Conservation (phyloP, 2,888 invertebrate genomes). For the Imbricaverruca yamaguchii region DNA sequence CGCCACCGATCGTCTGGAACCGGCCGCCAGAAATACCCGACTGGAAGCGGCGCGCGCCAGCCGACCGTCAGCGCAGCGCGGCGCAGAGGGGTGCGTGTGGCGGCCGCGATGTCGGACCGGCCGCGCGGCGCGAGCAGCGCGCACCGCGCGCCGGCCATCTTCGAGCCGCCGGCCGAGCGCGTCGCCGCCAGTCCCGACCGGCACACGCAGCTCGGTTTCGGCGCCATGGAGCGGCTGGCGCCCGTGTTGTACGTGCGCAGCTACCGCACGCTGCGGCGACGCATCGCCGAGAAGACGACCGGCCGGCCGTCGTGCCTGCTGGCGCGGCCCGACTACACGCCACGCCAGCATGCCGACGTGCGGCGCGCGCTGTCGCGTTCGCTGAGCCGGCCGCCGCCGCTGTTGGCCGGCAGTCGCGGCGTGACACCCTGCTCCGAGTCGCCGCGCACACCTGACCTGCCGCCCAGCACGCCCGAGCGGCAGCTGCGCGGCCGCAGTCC, state of each 20-base stretch:
- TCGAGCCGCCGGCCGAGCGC: background rate
- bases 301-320: background rate
- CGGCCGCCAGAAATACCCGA: background rate
- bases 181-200: background rate
- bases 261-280: background rate
- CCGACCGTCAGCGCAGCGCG: background rate
- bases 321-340: slow-evolving; percentile 10
- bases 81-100: background rate
- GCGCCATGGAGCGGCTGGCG: slow-evolving; percentile 17
- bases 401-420: slow-evolving; percentile 13
- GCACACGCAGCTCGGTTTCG: slow-evolving; percentile 21
- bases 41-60: background rate
- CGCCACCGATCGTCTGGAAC: too few species aligned
- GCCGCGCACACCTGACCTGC: slow-evolving; percentile 3
- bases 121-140: background rate
- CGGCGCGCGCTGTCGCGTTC: background rate
- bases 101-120: background rate
- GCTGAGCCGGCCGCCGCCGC: slow-evolving; percentile 7
- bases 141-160: background rate
- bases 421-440: background rate
- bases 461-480: slow-evolving; percentile 17
- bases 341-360: slow-evolving; percentile 4
- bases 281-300: slow-evolving; percentile 18
- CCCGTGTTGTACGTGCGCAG: slow-evolving; percentile 10
- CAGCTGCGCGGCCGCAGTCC: slow-evolving; percentile 14